Conservation (phyloP, 2,888 invertebrate species). For the Autographa gamma region DNA sequence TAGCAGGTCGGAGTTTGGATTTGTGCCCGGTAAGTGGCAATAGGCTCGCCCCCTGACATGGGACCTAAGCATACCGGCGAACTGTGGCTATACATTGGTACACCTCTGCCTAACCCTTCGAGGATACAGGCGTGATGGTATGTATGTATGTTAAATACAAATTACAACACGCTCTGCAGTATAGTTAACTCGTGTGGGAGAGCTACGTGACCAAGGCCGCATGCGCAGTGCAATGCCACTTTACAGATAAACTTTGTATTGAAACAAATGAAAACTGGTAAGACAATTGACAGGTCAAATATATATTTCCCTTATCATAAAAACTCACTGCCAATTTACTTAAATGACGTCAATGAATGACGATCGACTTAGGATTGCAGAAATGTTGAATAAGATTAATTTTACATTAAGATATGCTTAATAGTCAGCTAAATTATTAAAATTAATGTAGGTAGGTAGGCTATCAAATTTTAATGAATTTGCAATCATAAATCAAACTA, state of each 20-base stretch:
- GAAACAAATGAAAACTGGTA: conserved; percentile 30
- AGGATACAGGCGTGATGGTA: too few species aligned
- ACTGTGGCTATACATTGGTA: too few species aligned
- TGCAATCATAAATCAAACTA: conserved; percentile 21
- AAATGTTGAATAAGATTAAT: conserved; percentile 9
- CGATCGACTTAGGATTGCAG: background rate
- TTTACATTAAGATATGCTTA: background rate
- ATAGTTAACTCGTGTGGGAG: conserved; percentile 32
- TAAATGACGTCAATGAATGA: background rate
- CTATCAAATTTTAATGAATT: conserved; percentile 7
- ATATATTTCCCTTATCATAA: conserved; percentile 21
- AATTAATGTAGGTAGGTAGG: background rate
- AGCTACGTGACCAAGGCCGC: conserved; percentile 45
- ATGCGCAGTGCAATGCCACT: conserved; percentile 11
- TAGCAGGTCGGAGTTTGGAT: too few species aligned
- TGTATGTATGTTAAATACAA: too few species aligned
- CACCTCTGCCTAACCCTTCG: too few species aligned
- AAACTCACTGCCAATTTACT: conserved; percentile 30
- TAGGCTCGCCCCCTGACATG: too few species aligned
- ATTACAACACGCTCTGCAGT: background rate
- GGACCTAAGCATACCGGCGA: too few species aligned
- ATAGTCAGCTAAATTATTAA: conserved; percentile 6
- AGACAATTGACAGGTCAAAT: conserved; percentile 17
- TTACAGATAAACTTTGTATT: conserved; percentile 28
- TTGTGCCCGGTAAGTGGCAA: too few species aligned